These are phyloP conservation scores for Pterobdella sp. DNA, from an alignment of 2,888 invertebrate genomes.

Conservation along the genomic window DNA sequence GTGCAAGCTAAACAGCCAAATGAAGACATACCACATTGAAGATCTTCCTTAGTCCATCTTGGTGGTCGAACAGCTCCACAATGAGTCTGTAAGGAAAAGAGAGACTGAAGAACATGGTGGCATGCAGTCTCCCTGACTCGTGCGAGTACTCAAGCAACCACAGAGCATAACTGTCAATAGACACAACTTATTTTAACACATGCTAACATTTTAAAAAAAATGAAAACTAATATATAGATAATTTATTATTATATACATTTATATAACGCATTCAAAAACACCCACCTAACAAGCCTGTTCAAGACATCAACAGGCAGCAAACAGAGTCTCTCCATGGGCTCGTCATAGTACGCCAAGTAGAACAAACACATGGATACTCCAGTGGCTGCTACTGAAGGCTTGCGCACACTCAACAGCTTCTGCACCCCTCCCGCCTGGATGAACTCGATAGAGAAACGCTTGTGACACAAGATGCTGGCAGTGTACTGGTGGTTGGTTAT, in stretches of 20 bases:
- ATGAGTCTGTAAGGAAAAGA: slow-evolving; percentile 87
- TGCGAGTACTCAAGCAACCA: slow-evolving; percentile 94
- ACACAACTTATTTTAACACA: not conserved
- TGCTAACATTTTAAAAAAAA: no score
- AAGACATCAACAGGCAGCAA: slow-evolving; percentile 12
- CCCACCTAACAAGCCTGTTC: slow-evolving; percentile 13
- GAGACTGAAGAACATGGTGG: slow-evolving; percentile 93
- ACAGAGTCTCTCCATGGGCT: slow-evolving; percentile 84
- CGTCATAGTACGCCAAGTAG: slow-evolving; percentile 91
- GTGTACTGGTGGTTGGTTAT: slow-evolving; percentile 61
- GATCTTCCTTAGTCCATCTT: slow-evolving; percentile 83
- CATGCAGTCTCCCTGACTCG: slow-evolving; percentile 93
- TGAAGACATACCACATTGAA: slow-evolving; percentile 70
- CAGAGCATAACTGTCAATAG: slow-evolving; percentile 67
- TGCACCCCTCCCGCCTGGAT: slow-evolving; percentile 77
- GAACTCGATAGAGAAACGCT: slow-evolving; percentile 94
- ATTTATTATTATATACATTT: slow-evolving; percentile 67
- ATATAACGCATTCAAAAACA: not conserved
- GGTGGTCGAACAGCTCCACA: slow-evolving; percentile 83
- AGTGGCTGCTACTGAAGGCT: slow-evolving; percentile 88
- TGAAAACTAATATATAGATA: not conserved
- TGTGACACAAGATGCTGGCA: slow-evolving; percentile 87
- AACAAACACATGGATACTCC: slow-evolving; percentile 92
- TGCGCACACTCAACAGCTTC: slow-evolving; percentile 76
- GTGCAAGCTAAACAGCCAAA: slow-evolving; percentile 7